These are phyloP conservation scores for Platyscapa corneri DNA, from an alignment of 1,140 invertebrate genomes.

Conservation along the genomic window DNA sequence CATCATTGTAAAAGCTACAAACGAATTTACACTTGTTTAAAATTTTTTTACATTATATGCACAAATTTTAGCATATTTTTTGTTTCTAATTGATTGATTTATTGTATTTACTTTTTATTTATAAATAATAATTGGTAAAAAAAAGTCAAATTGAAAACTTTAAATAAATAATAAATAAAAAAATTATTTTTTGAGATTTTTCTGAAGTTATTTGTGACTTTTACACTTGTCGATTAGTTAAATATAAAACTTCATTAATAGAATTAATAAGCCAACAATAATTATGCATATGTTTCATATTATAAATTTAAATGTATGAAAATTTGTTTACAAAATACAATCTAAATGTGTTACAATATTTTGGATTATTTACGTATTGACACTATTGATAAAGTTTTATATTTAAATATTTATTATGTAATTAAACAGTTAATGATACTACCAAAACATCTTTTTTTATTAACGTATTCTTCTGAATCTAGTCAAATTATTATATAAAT, in stretches of 20 bases:
- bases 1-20: slow-evolving; percentile 22
- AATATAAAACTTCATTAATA: slow-evolving; percentile 7
- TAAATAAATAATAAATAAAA: slow-evolving; percentile 1
- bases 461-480: not conserved
- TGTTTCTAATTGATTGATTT: not conserved
- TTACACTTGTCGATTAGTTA: not conserved
- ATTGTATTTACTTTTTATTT: not conserved
- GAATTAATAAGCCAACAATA: not conserved
- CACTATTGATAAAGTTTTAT: not conserved
- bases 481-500: slow-evolving; percentile 10
- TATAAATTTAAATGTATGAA: not conserved
- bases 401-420: not conserved
- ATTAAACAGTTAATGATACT: slow-evolving; percentile 3
- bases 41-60: slow-evolving; percentile 35
- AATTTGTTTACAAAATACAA: not conserved
- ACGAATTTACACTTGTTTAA: slow-evolving; percentile 19
- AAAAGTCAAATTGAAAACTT: slow-evolving; percentile 17
- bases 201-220: not conserved
- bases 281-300: not conserved
- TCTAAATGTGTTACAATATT: not conserved
- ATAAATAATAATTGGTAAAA: not conserved
- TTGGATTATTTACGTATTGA: not conserved
- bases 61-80: slow-evolving; percentile 9
- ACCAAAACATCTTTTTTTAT: not conserved
- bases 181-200: not conserved